Conservation (phyloP, 2,888 invertebrate genomes). For the Acleris laterana region DNA sequence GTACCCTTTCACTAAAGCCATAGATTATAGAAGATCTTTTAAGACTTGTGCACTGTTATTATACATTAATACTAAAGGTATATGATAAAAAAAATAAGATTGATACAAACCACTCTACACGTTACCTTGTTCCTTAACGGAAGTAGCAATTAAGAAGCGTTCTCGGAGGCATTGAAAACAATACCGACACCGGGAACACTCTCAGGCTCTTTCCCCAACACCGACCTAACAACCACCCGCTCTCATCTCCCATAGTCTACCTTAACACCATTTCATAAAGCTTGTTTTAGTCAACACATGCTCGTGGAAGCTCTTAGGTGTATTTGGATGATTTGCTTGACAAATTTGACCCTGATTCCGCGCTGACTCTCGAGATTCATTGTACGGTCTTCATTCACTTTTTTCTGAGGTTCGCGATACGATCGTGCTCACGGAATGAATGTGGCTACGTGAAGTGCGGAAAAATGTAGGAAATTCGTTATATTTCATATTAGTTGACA, state of each 20-base stretch:
- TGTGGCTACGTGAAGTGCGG: slow-evolving; percentile 28
- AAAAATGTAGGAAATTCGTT: slow-evolving; percentile 1
- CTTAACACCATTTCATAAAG: slow-evolving; percentile 38
- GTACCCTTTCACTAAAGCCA: no score
- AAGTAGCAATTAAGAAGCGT: slow-evolving; percentile 73
- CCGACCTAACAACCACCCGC: slow-evolving; percentile 44
- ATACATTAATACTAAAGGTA: no score
- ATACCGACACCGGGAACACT: slow-evolving; percentile 72
- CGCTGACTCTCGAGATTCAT: slow-evolving; percentile 66
- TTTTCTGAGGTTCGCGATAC: slow-evolving; percentile 60
- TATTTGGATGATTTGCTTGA: slow-evolving; percentile 71
- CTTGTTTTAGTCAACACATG: slow-evolving; percentile 38
- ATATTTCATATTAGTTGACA: no score
- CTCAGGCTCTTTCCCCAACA: slow-evolving; percentile 69
- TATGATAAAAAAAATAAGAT: no score
- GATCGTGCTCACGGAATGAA: slow-evolving; percentile 46
- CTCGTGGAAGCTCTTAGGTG: slow-evolving; percentile 48
- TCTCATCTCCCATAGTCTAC: slow-evolving; percentile 32
- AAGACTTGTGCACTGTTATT: no score
- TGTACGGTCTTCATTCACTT: slow-evolving; percentile 74
- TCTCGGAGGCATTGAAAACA: slow-evolving; percentile 71
- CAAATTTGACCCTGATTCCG: slow-evolving; percentile 79
- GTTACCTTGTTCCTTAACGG: slow-evolving; percentile 61
- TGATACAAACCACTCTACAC: slow-evolving; percentile 46
- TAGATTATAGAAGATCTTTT: no score